Evolutionary conservation across 2,797 vertebrate species (phyloP), one percentile per base, ranked within the genome.

Genomic region (Parauchenoglanis punctatus): DNA sequence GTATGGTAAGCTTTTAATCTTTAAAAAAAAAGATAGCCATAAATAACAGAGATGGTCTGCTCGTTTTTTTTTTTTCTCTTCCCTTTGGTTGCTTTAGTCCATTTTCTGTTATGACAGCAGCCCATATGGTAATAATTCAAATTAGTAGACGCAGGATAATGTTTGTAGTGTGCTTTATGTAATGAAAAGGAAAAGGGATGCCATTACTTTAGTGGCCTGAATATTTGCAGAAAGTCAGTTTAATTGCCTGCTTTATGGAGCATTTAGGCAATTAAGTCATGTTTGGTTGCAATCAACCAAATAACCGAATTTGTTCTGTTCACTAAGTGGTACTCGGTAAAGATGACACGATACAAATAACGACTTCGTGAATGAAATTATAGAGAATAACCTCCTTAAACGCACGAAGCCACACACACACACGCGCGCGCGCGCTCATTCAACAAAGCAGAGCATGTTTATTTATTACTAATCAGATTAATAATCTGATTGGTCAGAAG

Each of bases 1-100:
- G 92, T 94, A 94, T 92, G 92, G 94, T 95, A 95, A 94, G 93
- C 94, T 95, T 95, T 92, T 95, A 95, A 95, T 95, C 91, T 93
- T 94, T 94, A 91, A 81, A 93, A 93, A 67, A 95, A 95, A 93
- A 94, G 92, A 94, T 92, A 90, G 87, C 77, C 92, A 95, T 95
- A 95, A 96, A 95, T 95, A 94, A 91, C 63, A 65, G 81, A 86
- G 88, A 87, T 84, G 68, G 82, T 89, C 93, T 93, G 89, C 82
- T 91, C 20, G 31, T 56, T 49, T 28, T 91, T 84, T 92, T 56
- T 84, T 87, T 75, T 40, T 89, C 73, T 86, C 49, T 49, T 49
- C 49, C 49, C 49, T 10, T 20, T 73, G 91, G 87, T 80, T 85
- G 80, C 91, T 89, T 85, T 81, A 86, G 91, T 88, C 59, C 86